Evolutionary conservation across 2,113 vertebrate species (phyloP), one percentile per base, ranked within the genome.

Genomic region (Aix galericulata): DNA sequence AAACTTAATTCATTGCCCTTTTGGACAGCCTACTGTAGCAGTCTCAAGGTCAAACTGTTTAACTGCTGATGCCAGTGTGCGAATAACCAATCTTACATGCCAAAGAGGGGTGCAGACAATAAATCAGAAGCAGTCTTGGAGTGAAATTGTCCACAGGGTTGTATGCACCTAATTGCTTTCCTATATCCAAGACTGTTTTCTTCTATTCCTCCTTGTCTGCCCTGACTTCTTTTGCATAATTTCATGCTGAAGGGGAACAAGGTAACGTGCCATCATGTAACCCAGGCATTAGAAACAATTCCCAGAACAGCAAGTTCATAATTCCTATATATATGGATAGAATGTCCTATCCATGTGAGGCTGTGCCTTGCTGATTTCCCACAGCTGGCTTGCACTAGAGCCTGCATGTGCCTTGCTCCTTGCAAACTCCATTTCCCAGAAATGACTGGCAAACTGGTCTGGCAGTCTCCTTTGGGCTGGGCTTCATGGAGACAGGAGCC

Each of bases 301-400:
- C 40, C 38, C 63, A 56, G 63, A n/a, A 48, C 1, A 32, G 18
- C 48, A 34, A 1, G 4, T 36, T 23, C 63, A 62, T 2, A 0
- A 13, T 56, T 64, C 56, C 17, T 36, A 9, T 4, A 6, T 10
- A 46, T 27, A 22, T 59, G 36, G 52, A 40, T 40, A 13, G 40
- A 40, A 40, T 40, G 40, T 40, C 12, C 40, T 40, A 13, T 40
- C 22, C 13, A 27, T 8, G 32, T 22, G 20, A 32, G 55, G 25
- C 38, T 34, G 3, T 32, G 34, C 26, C 26, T 81, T 42, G 40
- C 34, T 26, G 50, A 12, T 36, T 80, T 67, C 11, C 38, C 40
- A 21, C 12, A 62, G 60, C 53, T 68, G 68, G 18, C 17, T 36
- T 59, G 16, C 34, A 38, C 60, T 48, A 55, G 68, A 27, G 26